phyloP scores from a whole-genome alignment of 1,140 invertebrate species.

The Harlomillsia oculata region DNA sequence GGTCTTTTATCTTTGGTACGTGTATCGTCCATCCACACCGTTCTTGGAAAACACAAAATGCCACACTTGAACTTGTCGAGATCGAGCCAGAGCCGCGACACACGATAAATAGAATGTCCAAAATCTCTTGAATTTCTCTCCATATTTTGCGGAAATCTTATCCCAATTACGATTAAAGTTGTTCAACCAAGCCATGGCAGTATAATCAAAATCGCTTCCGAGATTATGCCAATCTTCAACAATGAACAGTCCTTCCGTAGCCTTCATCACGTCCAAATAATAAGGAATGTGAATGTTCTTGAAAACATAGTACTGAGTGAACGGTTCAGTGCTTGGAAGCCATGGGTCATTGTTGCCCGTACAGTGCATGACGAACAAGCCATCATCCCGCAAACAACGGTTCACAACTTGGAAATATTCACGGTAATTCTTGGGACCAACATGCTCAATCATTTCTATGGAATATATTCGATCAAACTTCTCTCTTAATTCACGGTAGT shows the following conservation, averaged over 20 bases:
- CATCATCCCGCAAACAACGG: not conserved
- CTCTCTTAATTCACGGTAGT: not conserved
- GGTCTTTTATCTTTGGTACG: too few relatives aligned
- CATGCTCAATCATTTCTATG: not conserved
- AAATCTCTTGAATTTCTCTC: not conserved
- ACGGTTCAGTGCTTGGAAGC: not conserved
- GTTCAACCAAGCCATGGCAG: not conserved
- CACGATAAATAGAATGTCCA: not conserved
- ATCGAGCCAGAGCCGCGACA: not conserved
- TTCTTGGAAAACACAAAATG: not conserved
- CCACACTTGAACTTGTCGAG: not conserved
- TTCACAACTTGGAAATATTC: not conserved
- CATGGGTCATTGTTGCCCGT: not conserved
- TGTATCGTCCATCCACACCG: not conserved
- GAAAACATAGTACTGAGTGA: not conserved
- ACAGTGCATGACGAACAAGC: not conserved
- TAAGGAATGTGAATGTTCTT: constrained; percentile 2
- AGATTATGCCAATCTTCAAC: constrained; percentile 17
- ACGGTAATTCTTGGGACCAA: constrained; percentile 5
- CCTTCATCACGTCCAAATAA: not conserved
- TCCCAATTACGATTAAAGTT: not conserved
- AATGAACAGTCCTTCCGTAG: constrained; percentile 8
- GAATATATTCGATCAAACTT: not conserved
- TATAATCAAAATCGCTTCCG: not conserved
- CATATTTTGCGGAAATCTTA: not conserved